Base-by-base conservation (phyloP, 2,797 vertebrate genomes). In the Halcyon chelicuti region DNA sequence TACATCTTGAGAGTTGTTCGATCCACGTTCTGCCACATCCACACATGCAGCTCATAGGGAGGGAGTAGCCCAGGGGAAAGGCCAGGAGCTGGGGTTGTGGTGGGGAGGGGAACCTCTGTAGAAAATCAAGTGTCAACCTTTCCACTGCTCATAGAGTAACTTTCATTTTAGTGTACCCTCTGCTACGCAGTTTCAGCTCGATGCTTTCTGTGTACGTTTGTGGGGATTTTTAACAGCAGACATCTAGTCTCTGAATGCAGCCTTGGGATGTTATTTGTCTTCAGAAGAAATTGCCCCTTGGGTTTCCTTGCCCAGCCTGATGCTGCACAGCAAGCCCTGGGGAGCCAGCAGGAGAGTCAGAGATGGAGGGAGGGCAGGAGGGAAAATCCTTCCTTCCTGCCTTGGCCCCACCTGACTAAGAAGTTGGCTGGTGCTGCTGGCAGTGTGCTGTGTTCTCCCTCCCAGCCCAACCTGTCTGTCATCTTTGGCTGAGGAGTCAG, bases 171-270 rank as follows among this genome's bases (percentile, higher is more conserved):
- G 29, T 28, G 15, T 52, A 46, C 8, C 23, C 80, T 58, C 31
- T 39, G 12, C 22, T 39, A 5, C 1, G 0, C 0, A 0, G 16
- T 61, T 90, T 61, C 51, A 76, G 40, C 35, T 68, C 40, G 33
- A 49, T 90, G 47, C 25, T 80, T 49, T 82, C 62, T 35, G 0
- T 44, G 51, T n/a, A 15, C 0, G 0, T 72, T 57, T 40, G 29
- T 49, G 61, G 8, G 9, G 0, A 37, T 15, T 9, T 95, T 55
- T 86, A 96, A 92, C 86, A 92, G 74, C 76, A 92, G 51, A 58
- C 44, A 47, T 42, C 33, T 51, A 37, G 35, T 61, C 82, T 71
- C 44, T 11, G 7, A 42, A 39, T 5, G 22, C 40, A 71, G 5
- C 14, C 46, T 39, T 42, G 42, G 18, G 10, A 67, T 92, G 8